Conservation (phyloP, 2,797 vertebrate genomes). For the Xiphophorus birchmanni region DNA sequence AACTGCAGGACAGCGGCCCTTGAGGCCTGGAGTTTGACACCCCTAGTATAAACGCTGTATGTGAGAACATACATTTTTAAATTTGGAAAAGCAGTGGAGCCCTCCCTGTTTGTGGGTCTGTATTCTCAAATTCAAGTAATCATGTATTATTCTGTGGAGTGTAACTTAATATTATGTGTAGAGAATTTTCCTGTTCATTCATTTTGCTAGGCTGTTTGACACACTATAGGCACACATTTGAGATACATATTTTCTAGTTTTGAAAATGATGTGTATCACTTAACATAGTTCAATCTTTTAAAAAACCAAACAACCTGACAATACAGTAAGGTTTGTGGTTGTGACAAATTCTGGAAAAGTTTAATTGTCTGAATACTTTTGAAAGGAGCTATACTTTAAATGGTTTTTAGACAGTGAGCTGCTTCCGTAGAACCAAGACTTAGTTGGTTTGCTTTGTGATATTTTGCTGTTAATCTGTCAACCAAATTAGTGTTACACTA, state of each 20-base stretch:
- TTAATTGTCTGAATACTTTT: background rate
- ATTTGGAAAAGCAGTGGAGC: background rate
- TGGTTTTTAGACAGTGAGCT: constrained; percentile 22
- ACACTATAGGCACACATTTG: background rate
- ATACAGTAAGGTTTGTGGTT: background rate
- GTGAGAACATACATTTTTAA: background rate
- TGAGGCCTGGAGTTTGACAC: no score
- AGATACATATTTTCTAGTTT: background rate
- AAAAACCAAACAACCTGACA: background rate
- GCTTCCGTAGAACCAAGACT: constrained; percentile 49
- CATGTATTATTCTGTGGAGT: background rate
- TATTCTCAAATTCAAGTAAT: background rate
- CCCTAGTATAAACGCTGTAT: background rate
- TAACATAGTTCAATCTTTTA: background rate
- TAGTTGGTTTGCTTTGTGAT: constrained; percentile 63
- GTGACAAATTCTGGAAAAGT: background rate
- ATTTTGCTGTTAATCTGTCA: constrained; percentile 67
- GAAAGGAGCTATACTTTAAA: constrained; percentile 15
- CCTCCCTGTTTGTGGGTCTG: background rate
- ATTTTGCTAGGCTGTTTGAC: background rate
- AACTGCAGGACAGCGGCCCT: no score
- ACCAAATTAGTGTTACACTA: constrained; percentile 72
- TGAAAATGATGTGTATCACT: background rate
- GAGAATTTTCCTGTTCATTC: background rate
- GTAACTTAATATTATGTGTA: background rate